A percentile compares a stretch with the other conserved stretches of the same genome.
These are phyloP conservation scores for Coptotermes formosanus DNA, from an alignment of 1,140 invertebrate species.

Conservation along the genomic window DNA sequence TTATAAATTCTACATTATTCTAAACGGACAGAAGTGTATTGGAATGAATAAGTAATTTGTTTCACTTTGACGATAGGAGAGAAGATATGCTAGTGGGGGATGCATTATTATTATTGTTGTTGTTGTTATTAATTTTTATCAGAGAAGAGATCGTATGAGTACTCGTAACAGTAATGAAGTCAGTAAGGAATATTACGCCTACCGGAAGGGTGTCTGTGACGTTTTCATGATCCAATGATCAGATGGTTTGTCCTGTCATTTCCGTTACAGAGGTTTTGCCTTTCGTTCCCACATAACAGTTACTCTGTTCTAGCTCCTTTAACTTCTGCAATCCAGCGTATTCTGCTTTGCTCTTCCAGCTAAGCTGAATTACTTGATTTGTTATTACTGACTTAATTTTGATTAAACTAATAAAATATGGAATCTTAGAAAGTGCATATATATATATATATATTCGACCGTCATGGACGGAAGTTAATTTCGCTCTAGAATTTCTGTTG, in stretches of 20 bases:
- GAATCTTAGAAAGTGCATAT: too few species aligned
- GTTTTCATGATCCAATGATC: background rate
- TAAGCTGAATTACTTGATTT: too few species aligned
- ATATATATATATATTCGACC: too few species aligned
- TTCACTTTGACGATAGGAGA: background rate
- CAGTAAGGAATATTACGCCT: background rate
- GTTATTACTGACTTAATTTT: too few species aligned
- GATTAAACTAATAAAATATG: too few species aligned
- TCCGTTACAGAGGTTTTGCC: background rate
- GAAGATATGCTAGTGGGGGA: background rate
- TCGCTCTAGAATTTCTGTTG: too few species aligned
- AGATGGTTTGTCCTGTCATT: background rate
- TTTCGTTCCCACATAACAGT: background rate
- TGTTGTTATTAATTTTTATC: background rate
- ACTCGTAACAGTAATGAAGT: background rate
- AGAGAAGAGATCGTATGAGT: too few species aligned
- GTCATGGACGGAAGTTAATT: too few species aligned
- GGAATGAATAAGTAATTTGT: background rate
- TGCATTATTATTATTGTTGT: background rate
- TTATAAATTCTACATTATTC: too few species aligned
- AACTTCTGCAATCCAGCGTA: background rate
- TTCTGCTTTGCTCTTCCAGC: too few species aligned
- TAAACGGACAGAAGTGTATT: background rate
- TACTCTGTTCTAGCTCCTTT: background rate
- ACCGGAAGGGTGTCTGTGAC: constrained; percentile 11